Conservation (phyloP, 2,888 invertebrate genomes). For the Agapostemon virescens region DNA sequence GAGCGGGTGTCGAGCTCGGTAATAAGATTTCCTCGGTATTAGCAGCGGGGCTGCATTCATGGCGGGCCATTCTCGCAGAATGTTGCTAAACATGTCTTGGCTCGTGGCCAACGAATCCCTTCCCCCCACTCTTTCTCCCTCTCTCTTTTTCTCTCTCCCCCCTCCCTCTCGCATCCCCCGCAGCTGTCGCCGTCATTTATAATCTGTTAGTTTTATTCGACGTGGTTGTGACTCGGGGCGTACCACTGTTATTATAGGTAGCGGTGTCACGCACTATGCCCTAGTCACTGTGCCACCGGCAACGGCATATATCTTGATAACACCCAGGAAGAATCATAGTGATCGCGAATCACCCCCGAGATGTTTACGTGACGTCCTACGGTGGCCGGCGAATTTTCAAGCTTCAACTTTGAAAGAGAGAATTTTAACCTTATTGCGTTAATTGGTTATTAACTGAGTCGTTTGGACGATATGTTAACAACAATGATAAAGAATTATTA, state of each 20-base stretch:
- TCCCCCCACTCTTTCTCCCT: neutral
- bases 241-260: neutral
- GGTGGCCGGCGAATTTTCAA: no score
- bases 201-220: constrained; percentile 25
- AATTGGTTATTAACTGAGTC: no score
- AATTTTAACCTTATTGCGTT: no score
- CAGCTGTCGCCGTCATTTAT: constrained; percentile 40
- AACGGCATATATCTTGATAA: neutral
- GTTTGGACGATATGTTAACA: no score
- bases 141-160: neutral
- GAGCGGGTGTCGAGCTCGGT: neutral
- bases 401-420: no score
- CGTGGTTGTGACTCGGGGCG: neutral
- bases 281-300: neutral
- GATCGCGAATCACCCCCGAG: neutral
- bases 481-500: neutral
- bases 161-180: neutral
- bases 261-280: neutral
- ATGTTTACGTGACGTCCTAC: neutral
- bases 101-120: constrained; percentile 19
- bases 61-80: constrained; percentile 22
- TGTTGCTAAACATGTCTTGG: constrained; percentile 46
- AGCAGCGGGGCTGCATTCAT: constrained; percentile 8
- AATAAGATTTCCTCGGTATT: constrained; percentile 35
- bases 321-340: neutral